Percentiles rank a stretch among this genome's conserved stretches.
Conservation (phyloP, 2,888 invertebrate genomes). For the Yponomeuta cagnagella region DNA sequence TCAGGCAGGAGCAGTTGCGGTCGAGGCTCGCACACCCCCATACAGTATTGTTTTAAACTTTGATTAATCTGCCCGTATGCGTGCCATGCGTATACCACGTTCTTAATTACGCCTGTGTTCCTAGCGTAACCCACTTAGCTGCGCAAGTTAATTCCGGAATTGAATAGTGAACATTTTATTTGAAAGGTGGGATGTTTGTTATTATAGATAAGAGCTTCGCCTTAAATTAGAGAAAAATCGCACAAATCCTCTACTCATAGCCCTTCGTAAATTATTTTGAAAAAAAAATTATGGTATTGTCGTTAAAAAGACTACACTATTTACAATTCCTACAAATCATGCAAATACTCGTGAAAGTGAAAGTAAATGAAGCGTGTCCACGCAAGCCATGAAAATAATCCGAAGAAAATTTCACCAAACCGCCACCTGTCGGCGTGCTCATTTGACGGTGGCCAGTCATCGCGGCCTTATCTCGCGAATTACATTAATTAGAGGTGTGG, state of each 20-base stretch:
- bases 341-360: constrained; percentile 15
- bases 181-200: not conserved
- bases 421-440: constrained; percentile 16
- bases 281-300: not conserved
- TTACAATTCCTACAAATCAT: constrained; percentile 37
- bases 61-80: constrained; percentile 57
- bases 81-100: constrained; percentile 7
- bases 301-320: constrained; percentile 29
- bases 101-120: constrained; percentile 14
- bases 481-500: constrained; percentile 74
- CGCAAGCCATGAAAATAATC: too few species aligned
- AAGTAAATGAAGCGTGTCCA: too few species aligned
- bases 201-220: not conserved
- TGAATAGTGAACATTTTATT: not conserved
- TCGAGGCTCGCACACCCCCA: constrained; percentile 29
- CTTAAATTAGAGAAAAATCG: not conserved
- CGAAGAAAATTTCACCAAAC: constrained; percentile 17
- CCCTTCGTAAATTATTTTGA: too few species aligned
- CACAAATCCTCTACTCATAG: not conserved
- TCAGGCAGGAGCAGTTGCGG: constrained; percentile 14
- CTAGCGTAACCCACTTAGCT: not conserved
- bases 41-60: constrained; percentile 72
- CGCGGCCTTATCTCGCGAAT: constrained; percentile 59
- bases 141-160: not conserved
- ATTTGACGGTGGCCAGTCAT: constrained; percentile 43